These are phyloP conservation scores for Paedocypris sp. DNA, from an alignment of 2,113 vertebrate genomes.

Conservation along the genomic window DNA sequence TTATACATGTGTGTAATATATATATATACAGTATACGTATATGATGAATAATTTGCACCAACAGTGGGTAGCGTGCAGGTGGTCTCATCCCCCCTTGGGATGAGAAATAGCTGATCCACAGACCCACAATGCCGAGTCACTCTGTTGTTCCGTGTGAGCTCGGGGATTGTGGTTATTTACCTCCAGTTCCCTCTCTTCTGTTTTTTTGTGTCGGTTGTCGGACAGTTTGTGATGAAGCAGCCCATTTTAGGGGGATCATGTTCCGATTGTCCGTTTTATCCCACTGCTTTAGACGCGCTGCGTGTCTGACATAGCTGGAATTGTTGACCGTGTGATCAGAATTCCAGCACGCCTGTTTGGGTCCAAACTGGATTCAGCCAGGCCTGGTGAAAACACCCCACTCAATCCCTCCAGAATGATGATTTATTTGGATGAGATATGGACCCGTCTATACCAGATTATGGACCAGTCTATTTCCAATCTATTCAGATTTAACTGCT, in stretches of 20 bases:
- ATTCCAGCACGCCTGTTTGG: constrained; percentile 46
- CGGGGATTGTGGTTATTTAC: constrained; percentile 50
- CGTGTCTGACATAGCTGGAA: constrained; percentile 62
- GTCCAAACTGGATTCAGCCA: constrained; percentile 37
- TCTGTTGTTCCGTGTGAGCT: constrained; percentile 53
- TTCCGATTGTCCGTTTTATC: constrained; percentile 57
- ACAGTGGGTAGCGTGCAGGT: not conserved
- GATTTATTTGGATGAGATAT: too few species aligned
- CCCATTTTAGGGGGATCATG: constrained; percentile 52
- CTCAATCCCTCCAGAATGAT: too few species aligned
- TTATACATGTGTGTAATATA: not conserved
- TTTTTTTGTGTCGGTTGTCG: constrained; percentile 51
- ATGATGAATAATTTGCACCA: too few species aligned
- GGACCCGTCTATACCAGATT: too few species aligned
- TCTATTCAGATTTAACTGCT: too few species aligned
- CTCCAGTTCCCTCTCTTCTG: constrained; percentile 8
- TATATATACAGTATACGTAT: too few species aligned
- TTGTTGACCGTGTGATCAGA: constrained; percentile 50
- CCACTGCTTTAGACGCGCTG: constrained; percentile 43
- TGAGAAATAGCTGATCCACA: constrained; percentile 42
- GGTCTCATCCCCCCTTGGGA: constrained; percentile 21
- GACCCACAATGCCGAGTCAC: constrained; percentile 35
- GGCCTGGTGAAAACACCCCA: constrained; percentile 40
- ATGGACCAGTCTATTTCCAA: too few species aligned
- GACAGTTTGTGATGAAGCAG: constrained; percentile 53